phyloP scores from a whole-genome alignment of 2,888 invertebrate species.

The Eupithecia subfuscata region DNA sequence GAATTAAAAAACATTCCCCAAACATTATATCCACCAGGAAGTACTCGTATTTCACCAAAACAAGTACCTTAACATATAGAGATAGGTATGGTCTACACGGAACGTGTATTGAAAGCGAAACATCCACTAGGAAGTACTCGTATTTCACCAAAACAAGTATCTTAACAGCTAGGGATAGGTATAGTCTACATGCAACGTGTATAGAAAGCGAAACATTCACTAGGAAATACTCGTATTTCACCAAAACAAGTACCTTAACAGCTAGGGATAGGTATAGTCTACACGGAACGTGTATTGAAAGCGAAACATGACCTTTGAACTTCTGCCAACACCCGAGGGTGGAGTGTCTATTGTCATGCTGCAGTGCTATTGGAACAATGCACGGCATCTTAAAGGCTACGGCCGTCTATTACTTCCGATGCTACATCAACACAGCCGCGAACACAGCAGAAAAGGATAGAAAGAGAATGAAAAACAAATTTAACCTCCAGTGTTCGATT shows the following conservation, averaged over 20 bases:
- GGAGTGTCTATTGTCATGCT: slow-evolving; percentile 30
- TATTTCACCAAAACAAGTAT: too few species aligned
- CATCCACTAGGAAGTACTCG: too few species aligned
- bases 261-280: background rate
- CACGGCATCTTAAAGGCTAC: slow-evolving; percentile 17
- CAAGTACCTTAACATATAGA: background rate
- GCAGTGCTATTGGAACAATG: slow-evolving; percentile 24
- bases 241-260: background rate
- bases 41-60: background rate
- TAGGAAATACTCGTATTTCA: too few species aligned
- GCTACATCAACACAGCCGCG: background rate
- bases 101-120: slow-evolving; percentile 30
- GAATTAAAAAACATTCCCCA: background rate
- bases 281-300: slow-evolving; percentile 27
- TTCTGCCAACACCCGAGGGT: slow-evolving; percentile 45
- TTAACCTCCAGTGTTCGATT: too few species aligned
- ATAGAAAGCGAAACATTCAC: slow-evolving; percentile 22
- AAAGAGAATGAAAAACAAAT: background rate
- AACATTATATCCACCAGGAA: background rate
- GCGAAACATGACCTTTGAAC: slow-evolving; percentile 42
- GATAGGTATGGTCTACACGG: background rate
- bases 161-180: background rate
- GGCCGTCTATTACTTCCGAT: background rate
- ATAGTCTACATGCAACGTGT: slow-evolving; percentile 11
- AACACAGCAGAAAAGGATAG: background rate